Base-by-base conservation (phyloP, 2,113 vertebrate genomes). In the western clawed frog (Xenopus tropicalis) region DNA sequence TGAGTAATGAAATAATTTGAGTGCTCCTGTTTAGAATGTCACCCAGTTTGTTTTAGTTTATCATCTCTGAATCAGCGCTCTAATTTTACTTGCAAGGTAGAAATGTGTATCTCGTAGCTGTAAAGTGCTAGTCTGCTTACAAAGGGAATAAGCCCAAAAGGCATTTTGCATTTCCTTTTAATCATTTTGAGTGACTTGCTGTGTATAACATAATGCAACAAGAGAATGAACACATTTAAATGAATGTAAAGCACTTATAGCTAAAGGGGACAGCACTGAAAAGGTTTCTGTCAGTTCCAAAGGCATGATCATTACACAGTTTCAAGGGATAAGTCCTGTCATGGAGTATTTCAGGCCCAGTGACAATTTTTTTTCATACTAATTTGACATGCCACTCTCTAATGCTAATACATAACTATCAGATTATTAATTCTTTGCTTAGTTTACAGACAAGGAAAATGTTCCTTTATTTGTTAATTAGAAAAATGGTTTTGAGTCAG, bases 41-140 rank as follows among this genome's bases (percentile, higher is more conserved):
- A 87, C 65, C 83, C 21, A 83, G 59, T 90, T 91, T 87, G 85
- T 82, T 73, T 80, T 85, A 82, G 81, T 69, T 86, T 89, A 90
- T 91, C 81, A 87, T 88, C 85, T 88, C 44, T 83, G 79, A 86
- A 85, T 85, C 79, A 89, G 80, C 83, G 72, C 22, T 83, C 78
- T 94, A 91, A 94, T 93, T 93, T 91, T 85, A 82, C 92, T 91
- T 93, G 87, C 91, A 89, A 89, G 84, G 72, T 88, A 83, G 88
- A 82, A 84, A 83, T 87, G 88, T 84, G 83, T 46, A 75, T 89
- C 84, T 87, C 81, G 86, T 51, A 79, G 85, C 85, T 86, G 83
- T 83, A 80, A 78, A 82, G 80, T 84, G 78, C 81, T 88, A 84
- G 82, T 83, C 85, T 91, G 88, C 81, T 88, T 84, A 85, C 83